These are phyloP conservation scores for Cirrhinus mrigala DNA, from an alignment of 2,797 vertebrate species.

Conservation along the genomic window DNA sequence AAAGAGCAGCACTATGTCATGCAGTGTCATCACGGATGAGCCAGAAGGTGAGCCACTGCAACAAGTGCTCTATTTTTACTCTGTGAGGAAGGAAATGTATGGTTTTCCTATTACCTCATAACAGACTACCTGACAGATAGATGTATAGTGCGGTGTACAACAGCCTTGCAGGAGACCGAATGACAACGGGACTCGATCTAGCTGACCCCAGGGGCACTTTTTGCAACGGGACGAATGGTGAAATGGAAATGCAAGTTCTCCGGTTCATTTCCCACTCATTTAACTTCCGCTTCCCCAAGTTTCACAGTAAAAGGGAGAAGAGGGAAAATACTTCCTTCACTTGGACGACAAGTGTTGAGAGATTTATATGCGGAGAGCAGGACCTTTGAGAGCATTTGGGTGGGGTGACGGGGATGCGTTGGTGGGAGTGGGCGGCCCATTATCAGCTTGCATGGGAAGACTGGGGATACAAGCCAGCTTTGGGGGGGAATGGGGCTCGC, in stretches of 20 bases:
- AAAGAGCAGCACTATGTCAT: conserved; percentile 28
- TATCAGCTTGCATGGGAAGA: conserved; percentile 50
- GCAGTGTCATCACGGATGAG: conserved; percentile 43
- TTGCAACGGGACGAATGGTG: conserved; percentile 61
- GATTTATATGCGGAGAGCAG: conserved; percentile 78
- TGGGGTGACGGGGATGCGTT: conserved; percentile 22
- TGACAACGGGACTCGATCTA: conserved; percentile 30
- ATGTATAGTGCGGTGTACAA: conserved; percentile 62
- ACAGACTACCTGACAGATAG: conserved; percentile 47
- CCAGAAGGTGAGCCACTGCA: conserved; percentile 46
- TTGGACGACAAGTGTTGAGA: conserved; percentile 72
- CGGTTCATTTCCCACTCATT: conserved; percentile 52
- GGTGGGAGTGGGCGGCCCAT: conserved; percentile 77
- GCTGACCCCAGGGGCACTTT: conserved; percentile 44
- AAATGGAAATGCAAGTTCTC: conserved; percentile 21
- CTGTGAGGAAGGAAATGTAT: conserved; percentile 51
- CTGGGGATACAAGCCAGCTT: conserved; percentile 28
- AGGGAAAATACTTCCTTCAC: conserved; percentile 49
- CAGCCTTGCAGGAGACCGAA: conserved; percentile 58
- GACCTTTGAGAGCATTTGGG: conserved; percentile 69
- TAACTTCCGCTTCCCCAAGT: conserved; percentile 56
- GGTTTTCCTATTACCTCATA: conserved; percentile 71
- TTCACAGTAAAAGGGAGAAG: conserved; percentile 43
- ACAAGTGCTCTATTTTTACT: conserved; percentile 49
- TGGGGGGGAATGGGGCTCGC: conserved; percentile 61